These are phyloP conservation scores for Vireo altiloquus DNA, from an alignment of 2,113 vertebrate genomes.

Conservation along the genomic window DNA sequence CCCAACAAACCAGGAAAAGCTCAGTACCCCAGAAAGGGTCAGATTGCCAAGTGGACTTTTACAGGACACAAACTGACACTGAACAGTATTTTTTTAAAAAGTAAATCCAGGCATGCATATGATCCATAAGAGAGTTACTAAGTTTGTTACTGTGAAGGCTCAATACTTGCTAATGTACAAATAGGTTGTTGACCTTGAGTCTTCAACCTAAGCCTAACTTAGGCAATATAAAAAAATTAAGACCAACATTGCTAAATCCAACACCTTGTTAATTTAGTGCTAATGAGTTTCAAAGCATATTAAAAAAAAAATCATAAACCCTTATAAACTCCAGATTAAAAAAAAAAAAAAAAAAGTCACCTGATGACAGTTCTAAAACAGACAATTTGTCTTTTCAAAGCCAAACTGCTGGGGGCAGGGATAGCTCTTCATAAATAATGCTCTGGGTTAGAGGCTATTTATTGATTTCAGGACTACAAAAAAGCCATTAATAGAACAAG, in stretches of 20 bases:
- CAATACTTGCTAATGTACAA: neutral
- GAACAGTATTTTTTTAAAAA: neutral
- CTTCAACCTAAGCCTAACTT: neutral
- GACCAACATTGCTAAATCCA: neutral
- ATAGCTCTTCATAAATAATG: neutral
- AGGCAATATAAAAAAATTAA: neutral
- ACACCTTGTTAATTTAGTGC: neutral
- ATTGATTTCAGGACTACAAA: slow-evolving; percentile 1
- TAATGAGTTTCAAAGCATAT: neutral
- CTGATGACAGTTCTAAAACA: neutral
- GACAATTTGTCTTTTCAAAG: neutral
- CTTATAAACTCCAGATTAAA: neutral
- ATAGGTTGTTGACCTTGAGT: neutral
- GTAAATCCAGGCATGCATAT: neutral
- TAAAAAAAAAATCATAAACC: neutral
- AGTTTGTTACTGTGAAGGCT: neutral
- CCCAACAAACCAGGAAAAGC: neutral
- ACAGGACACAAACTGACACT: neutral
- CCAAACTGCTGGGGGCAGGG: neutral
- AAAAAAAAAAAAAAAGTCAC: neutral
- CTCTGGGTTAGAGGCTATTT: neutral
- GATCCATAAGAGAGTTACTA: neutral
- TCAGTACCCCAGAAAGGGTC: neutral
- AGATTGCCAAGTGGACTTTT: neutral
- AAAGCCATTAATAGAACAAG: slow-evolving; percentile 31